A percentile compares a stretch with the other conserved stretches of the same genome.
Conservation (phyloP, 2,888 invertebrate genomes). For the Scaptomyza polygonia region DNA sequence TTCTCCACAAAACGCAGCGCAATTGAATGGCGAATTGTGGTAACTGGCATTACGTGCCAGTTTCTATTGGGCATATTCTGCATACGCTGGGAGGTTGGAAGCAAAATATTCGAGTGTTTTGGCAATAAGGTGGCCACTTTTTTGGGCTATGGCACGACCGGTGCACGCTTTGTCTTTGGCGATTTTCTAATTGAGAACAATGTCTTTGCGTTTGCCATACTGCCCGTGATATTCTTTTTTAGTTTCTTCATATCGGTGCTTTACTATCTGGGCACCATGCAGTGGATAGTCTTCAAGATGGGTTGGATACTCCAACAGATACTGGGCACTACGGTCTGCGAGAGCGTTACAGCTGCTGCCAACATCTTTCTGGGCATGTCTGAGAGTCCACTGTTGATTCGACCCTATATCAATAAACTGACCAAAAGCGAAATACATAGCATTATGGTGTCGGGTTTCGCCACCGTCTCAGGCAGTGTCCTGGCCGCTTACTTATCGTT, state of each 20-base stretch:
- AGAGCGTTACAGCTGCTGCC: conserved; percentile 96
- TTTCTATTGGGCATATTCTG: conserved; percentile 93
- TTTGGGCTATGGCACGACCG: conserved; percentile 90
- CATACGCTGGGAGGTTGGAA: conserved; percentile 92
- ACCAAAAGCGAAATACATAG: conserved; percentile 97
- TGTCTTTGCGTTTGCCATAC: conserved; percentile 94
- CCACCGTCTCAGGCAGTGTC: conserved; percentile 97
- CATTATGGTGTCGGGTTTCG: conserved; percentile 97
- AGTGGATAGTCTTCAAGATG: conserved; percentile 91
- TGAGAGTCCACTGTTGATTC: conserved; percentile 94
- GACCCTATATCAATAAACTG: conserved; percentile 92
- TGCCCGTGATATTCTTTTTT: conserved; percentile 97
- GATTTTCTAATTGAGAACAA: conserved; percentile 86
- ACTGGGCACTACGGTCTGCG: conserved; percentile 95
- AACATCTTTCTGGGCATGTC: conserved; percentile 97
- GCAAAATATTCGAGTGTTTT: conserved; percentile 87
- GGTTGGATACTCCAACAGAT: conserved; percentile 90
- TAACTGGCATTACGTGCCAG: conserved; percentile 92
- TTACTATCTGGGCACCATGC: conserved; percentile 95
- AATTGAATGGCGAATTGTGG: conserved; percentile 92
- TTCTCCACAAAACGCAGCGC: conserved; percentile 87
- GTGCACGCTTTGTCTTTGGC: conserved; percentile 94
- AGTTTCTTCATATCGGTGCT: conserved; percentile 95
- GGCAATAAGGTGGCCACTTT: conserved; percentile 89
- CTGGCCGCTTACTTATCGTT: conserved; percentile 96